Percentiles rank a stretch among this genome's conserved stretches.
Evolutionary conservation across 2,888 invertebrate species (phyloP).

Genomic region (Dicroscelio sp.): DNA sequence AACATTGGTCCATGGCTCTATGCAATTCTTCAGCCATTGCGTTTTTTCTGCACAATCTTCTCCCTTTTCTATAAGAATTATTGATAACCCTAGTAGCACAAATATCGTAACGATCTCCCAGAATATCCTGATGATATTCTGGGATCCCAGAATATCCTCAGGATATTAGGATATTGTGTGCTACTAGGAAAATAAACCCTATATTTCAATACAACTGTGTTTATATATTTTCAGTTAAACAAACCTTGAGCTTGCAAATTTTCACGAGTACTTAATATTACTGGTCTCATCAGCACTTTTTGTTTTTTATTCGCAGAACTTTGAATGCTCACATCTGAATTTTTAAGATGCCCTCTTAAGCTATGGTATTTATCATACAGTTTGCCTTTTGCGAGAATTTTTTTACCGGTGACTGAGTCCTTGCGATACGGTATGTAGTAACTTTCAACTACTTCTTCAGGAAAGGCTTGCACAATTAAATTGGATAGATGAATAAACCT

Average conservation of each 20-base stretch:
- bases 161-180: not conserved
- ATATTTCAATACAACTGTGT: not conserved
- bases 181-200: not conserved
- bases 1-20: conserved; percentile 72
- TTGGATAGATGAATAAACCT: not conserved
- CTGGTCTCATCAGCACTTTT: not conserved
- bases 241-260: not conserved
- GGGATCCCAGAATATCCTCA: no score
- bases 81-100: not conserved
- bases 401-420: conserved; percentile 12
- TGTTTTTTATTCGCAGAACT: not conserved
- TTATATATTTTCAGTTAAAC: not conserved
- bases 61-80: conserved; percentile 1
- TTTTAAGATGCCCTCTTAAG: not conserved
- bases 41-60: conserved; percentile 47
- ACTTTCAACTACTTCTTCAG: not conserved
- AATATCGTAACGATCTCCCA: no score
- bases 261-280: conserved; percentile 11
- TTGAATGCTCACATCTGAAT: not conserved
- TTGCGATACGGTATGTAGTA: conserved; percentile 14
- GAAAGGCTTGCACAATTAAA: not conserved
- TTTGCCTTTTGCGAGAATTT: conserved; percentile 38
- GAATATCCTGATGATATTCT: no score
- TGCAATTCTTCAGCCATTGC: conserved; percentile 63
- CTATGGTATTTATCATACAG: conserved; percentile 17